Base-by-base conservation (phyloP, 1,140 invertebrate genomes). In the Zaprionus davidi region DNA sequence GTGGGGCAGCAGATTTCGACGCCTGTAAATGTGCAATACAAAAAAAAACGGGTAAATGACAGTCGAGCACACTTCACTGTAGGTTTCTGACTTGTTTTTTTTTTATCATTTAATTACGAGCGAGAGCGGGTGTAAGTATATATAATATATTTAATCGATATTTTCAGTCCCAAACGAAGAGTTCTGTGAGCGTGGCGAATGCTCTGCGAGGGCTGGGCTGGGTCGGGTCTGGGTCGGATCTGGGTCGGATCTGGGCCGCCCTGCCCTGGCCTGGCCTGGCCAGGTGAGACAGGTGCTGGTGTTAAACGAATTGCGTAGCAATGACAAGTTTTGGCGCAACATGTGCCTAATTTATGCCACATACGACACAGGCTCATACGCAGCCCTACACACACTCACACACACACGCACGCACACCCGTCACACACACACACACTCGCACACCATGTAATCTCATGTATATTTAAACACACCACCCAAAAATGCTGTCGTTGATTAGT, bases 401-500 rank as follows among this genome's bases (percentile, higher is more conserved):
- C 59, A 1, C 5, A 60, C 28, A n/a, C 59, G 1, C 5, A 60
- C 28, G 22, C 44, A 28, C 24, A 28, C 12, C 17, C 22, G 24
- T 28, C 26, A 28, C 55, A 55, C 36, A 2, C 41, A 31, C 22
- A 41, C 34, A 57, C 69, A 34, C 59, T 44, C 51, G 41, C 53
- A 38, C 28, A 49, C 26, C 17, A 36, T 56, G 53, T 31, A 56
- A 20, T 22, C 70, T 78, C 57, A 82, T 82, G 69, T 59, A 69
- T 76, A 69, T 79, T 79, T 83, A 63, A 82, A 44, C 62, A 53
- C 28, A 56, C 41, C 62, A 60, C 9, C 49, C 57, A 60, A 78
- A 66, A 75, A 75, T 56, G 55, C 56, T 63, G 67, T 71, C 75
- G 81, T 76, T 79, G 76, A 79, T 82, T 82, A 72, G 81, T 76